These are phyloP conservation scores for Panzeria rudis DNA, from an alignment of 2,888 invertebrate genomes.

Conservation along the genomic window DNA sequence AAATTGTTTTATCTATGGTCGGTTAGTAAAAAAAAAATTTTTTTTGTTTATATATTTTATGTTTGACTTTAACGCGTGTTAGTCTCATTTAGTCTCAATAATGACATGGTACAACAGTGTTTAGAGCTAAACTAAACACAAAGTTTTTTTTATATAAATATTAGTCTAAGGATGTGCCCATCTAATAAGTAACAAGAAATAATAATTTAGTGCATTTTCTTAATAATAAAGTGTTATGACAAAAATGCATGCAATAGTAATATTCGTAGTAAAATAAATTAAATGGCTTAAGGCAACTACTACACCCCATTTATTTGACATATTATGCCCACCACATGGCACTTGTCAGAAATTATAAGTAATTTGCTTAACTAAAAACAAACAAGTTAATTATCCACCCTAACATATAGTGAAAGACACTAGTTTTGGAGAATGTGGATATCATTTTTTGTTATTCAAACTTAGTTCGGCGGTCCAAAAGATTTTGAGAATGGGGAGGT, in stretches of 20 bases:
- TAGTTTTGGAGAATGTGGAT: no score
- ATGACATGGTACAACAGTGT: constrained; percentile 49
- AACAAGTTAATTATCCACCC: constrained; percentile 28
- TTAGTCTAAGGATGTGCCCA: constrained; percentile 66
- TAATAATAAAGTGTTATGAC: constrained; percentile 50
- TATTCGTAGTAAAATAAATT: constrained; percentile 16
- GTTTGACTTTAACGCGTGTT: constrained; percentile 66
- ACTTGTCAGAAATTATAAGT: constrained; percentile 51
- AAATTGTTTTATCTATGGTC: constrained; percentile 55
- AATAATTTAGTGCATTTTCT: constrained; percentile 60
- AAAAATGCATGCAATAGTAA: constrained; percentile 50
- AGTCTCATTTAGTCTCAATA: constrained; percentile 64
- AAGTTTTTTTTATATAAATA: constrained; percentile 26
- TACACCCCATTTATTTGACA: constrained; percentile 42
- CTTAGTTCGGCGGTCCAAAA: no score
- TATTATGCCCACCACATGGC: constrained; percentile 46
- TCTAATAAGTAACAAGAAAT: constrained; percentile 1
- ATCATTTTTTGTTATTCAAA: no score
- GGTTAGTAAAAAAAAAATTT: no score
- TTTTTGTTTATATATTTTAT: constrained; percentile 10
- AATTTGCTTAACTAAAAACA: constrained; percentile 34
- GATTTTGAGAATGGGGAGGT: no score
- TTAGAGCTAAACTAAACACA: constrained; percentile 35
- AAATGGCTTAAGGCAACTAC: constrained; percentile 33
- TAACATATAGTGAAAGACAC: background rate